Evolutionary conservation across 2,113 vertebrate species (phyloP), one percentile per base, ranked within the genome.

Genomic region (Noctilio leporinus): DNA sequence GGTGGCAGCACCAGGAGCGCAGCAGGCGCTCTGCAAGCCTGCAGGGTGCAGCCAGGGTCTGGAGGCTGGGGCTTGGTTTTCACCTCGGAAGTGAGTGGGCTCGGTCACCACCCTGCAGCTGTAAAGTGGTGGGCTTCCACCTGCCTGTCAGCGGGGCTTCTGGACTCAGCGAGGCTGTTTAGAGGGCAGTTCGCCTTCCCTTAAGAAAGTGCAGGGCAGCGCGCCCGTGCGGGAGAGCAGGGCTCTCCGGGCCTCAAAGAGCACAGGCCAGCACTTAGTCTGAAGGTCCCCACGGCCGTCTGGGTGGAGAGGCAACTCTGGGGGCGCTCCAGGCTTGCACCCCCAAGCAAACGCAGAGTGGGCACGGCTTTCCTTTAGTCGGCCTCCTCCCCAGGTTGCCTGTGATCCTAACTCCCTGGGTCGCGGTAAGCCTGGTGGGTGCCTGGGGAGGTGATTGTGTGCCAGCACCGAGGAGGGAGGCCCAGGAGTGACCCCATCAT

Each of bases 291-390:
- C 11, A 28, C 57, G 57, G 57, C 10, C 3, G 10, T 28, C 24
- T 1, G 10, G 43, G 77, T 70, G 40, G 30, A 85, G 82, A 57
- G 6, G 35, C 78, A 33, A 17, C 64, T 67, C 7, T 19, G 64
- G 3, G 62, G 2, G n/a, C 72, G 33, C 59, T 35, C 10, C 15
- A 12, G 22, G 83, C 76, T 59, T 28, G 57, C 75, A 47, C 89
- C 69, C 84, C 89, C 47, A 84, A 80, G 86, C 75, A 89, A 78
- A 95, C 91, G 91, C 83, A 89, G 86, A 91, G 94, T 24, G 0
- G 19, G 86, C 26, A 5, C 40, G 10, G 69, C 69, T 51, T 17
- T 78, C 69, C 65, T 93, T 86, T 80, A 64, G 80, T 84, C 20
- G 70, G 69, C 86, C 33, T 20, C 38, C 45, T 33, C n/a, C 33